Evolutionary conservation across 1,140 invertebrate genomes (phyloP).

Genomic region (Drosophila busckii): DNA sequence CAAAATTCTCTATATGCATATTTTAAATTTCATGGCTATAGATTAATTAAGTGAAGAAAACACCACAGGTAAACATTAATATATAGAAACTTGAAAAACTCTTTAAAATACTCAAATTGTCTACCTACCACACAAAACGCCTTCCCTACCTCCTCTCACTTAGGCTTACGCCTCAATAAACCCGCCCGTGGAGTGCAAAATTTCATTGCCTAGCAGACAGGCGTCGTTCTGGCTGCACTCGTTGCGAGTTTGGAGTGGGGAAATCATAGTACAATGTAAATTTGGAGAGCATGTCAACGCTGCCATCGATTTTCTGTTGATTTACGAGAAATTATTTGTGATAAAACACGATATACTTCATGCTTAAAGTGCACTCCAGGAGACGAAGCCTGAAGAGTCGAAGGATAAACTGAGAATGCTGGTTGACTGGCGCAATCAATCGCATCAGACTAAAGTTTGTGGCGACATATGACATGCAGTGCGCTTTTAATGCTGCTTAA

Average conservation of each 20-base stretch:
- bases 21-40: too few relatives aligned
- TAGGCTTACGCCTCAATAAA: slow-evolving; percentile 41
- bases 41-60: too few relatives aligned
- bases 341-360: slow-evolving; percentile 67
- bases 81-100: too few relatives aligned
- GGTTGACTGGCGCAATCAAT: slow-evolving; percentile 50
- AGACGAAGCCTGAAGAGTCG: slow-evolving; percentile 29
- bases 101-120: too few relatives aligned
- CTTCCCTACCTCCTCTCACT: slow-evolving; percentile 3
- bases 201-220: slow-evolving; percentile 24
- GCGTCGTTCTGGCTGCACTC: slow-evolving; percentile 34
- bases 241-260: background rate
- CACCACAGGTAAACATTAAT: too few relatives aligned
- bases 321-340: slow-evolving; percentile 66
- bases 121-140: background rate
- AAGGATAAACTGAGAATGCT: background rate
- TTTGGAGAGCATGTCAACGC: slow-evolving; percentile 39
- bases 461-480: slow-evolving; percentile 17
- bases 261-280: slow-evolving; percentile 21
- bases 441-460: slow-evolving; percentile 47
- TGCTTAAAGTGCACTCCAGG: slow-evolving; percentile 63
- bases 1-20: too few relatives aligned
- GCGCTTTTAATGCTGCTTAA: slow-evolving; percentile 72
- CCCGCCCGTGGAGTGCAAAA: slow-evolving; percentile 19
- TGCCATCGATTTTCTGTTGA: slow-evolving; percentile 64